Base-by-base conservation (phyloP, 2,888 invertebrate species). In the Melieria omissa region DNA sequence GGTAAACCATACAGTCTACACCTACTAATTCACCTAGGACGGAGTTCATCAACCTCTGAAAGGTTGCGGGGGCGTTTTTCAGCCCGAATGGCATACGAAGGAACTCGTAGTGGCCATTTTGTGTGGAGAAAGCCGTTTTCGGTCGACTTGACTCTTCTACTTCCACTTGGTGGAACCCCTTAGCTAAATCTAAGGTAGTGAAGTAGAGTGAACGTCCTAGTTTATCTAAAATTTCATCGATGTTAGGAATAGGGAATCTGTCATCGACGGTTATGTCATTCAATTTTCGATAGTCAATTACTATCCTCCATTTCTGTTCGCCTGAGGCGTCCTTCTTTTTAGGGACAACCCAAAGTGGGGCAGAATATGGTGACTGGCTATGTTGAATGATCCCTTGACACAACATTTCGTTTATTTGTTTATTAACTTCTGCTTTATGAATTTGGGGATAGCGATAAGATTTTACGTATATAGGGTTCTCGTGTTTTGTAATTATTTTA, bases 71-170 rank as follows among this genome's bases (percentile, higher is more conserved):
- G 10, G 29, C 45, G 60, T 16, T 29, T 42, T 60, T 60, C 9
- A 81, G 58, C 0, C 79, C 80, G 14, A 80, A 78, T 12, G 68
- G 71, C 73, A 73, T 65, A 60, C 44, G 42, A n/a, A 62, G 47
- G 29, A 49, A 64, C 16, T 64, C 64, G 12, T 64, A 64, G 47
- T 64, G 64, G 4, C 64, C 49, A 41, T 49, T 29, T 64, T 47
- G 64, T 49, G 64, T 61, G 4, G 61, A 61, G 44, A 61, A 61
- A 12, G 44, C 61, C 8, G 44, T 61, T 14, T 57, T 57, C 14
- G 5, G 9, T 2, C 57, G 14, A 29, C 41, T 41, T 16, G 16
- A 16, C 9, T 10, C n/a, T 10, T 61, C 46, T 8, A 61, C 46
- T n/a, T 49, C 49, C 5, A 49, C 49, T 49, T 64, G 12, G 29